These are phyloP conservation scores for Pipistrellus kuhlii DNA, from an alignment of 2,797 vertebrate genomes.

Conservation along the genomic window DNA sequence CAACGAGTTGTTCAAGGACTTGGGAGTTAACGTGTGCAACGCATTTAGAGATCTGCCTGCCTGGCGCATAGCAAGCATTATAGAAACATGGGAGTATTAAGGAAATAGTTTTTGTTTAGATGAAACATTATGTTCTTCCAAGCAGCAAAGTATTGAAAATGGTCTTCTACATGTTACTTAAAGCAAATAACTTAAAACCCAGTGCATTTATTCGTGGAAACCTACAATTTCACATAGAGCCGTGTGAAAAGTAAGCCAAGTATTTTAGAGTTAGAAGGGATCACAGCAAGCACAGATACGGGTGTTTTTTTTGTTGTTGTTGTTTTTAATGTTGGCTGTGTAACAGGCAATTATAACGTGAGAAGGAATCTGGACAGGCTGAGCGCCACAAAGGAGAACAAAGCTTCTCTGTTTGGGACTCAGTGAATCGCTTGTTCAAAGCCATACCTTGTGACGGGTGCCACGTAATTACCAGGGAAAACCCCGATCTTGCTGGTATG, in stretches of 20 bases:
- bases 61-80: neutral
- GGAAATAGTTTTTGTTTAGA: constrained; percentile 15
- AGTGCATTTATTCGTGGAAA: constrained; percentile 21
- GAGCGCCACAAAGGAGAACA: constrained; percentile 13
- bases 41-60: neutral
- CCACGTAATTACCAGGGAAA: constrained; percentile 99
- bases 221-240: constrained; percentile 44
- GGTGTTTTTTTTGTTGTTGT: constrained; percentile 39
- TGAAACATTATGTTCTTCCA: constrained; percentile 18
- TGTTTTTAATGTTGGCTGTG: constrained; percentile 2
- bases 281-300: constrained; percentile 20
- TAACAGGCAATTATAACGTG: constrained; percentile 37
- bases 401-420: constrained; percentile 17
- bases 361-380: constrained; percentile 27
- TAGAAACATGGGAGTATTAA: neutral
- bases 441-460: constrained; percentile 95
- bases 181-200: constrained; percentile 48
- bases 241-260: constrained; percentile 47
- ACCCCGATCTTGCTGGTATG: constrained; percentile 99
- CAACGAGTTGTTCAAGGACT: neutral
- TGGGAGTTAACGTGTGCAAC: neutral
- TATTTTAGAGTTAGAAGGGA: constrained; percentile 52
- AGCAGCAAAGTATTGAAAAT: constrained; percentile 52
- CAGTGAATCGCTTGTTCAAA: neutral
- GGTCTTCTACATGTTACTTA: constrained; percentile 41